Evolutionary conservation across 92 coral and sea anemone species (phyloP).

Genomic region (Actinernus sp.): DNA sequence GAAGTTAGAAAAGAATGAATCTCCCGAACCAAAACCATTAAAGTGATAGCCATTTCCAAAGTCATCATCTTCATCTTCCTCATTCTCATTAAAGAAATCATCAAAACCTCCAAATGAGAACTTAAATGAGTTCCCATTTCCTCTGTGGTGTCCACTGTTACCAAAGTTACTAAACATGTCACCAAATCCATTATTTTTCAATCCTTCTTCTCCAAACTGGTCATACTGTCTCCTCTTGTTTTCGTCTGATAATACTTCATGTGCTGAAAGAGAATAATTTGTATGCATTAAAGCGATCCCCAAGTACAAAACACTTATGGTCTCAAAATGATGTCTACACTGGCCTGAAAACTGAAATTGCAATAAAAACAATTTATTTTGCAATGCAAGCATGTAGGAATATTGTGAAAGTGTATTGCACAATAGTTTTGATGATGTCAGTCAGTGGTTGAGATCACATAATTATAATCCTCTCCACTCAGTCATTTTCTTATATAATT

Average conservation of each 20-base stretch:
- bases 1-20: slow-evolving; percentile 41
- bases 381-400: too few species aligned
- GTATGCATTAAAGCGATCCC: too few species aligned
- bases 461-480: too few species aligned
- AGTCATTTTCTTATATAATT: too few species aligned
- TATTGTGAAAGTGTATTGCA: too few species aligned
- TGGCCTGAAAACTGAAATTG: too few species aligned
- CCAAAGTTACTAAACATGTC: slow-evolving; percentile 79
- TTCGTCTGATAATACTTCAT: slow-evolving; percentile 96
- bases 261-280: slow-evolving; percentile 64
- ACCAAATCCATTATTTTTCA: slow-evolving; percentile 76
- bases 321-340: too few species aligned
- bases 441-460: too few species aligned
- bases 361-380: too few species aligned
- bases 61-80: slow-evolving; percentile 81
- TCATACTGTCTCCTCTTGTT: slow-evolving; percentile 95
- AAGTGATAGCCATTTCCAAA: slow-evolving; percentile 59
- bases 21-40: slow-evolving; percentile 62
- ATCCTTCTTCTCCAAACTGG: slow-evolving; percentile 97
- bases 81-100: slow-evolving; percentile 90
- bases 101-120: slow-evolving; percentile 99
- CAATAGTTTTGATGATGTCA: too few species aligned
- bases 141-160: slow-evolving; percentile 57
- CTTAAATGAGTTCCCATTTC: slow-evolving; percentile 73
- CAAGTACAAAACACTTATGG: too few species aligned